These are phyloP conservation scores for Achroia grisella DNA, from an alignment of 1,140 invertebrate genomes.

Conservation along the genomic window DNA sequence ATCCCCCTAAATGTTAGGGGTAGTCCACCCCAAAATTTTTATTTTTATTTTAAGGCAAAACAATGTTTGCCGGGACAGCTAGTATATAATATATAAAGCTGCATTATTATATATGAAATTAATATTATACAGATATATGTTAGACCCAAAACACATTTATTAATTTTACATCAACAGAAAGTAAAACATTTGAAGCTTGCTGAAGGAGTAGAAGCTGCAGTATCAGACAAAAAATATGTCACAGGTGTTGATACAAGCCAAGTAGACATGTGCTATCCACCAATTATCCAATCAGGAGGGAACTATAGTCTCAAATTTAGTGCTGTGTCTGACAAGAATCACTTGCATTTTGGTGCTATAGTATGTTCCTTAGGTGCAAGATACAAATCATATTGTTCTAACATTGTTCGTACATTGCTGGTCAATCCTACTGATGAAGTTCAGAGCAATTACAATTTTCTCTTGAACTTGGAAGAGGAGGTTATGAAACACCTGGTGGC, in stretches of 20 bases:
- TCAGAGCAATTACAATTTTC: conserved; percentile 94
- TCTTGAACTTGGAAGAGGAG: conserved; percentile 93
- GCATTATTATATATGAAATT: no score
- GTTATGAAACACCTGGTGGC: conserved; percentile 89
- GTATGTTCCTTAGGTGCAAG: conserved; percentile 95
- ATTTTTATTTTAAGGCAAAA: no score
- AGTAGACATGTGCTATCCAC: conserved; percentile 98
- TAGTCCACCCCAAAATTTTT: no score
- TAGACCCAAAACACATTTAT: no score
- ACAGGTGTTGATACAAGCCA: conserved; percentile 89
- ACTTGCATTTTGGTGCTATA: conserved; percentile 96
- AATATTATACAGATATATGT: no score
- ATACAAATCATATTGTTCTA: conserved; percentile 99
- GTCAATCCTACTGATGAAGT: conserved; percentile 92
- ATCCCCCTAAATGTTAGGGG: no score
- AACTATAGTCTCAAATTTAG: conserved; percentile 98
- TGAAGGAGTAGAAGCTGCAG: conserved; percentile 94
- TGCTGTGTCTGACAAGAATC: conserved; percentile 94
- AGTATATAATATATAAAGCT: no score
- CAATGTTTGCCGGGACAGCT: no score
- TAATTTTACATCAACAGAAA: conserved; percentile 79
- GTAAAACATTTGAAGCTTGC: conserved; percentile 95
- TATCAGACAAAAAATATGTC: conserved; percentile 96
- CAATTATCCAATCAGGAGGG: conserved; percentile 98
- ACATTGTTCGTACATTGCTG: conserved; percentile 97